Conservation (phyloP, 1,140 invertebrate genomes). For the Cepaea nemoralis region DNA sequence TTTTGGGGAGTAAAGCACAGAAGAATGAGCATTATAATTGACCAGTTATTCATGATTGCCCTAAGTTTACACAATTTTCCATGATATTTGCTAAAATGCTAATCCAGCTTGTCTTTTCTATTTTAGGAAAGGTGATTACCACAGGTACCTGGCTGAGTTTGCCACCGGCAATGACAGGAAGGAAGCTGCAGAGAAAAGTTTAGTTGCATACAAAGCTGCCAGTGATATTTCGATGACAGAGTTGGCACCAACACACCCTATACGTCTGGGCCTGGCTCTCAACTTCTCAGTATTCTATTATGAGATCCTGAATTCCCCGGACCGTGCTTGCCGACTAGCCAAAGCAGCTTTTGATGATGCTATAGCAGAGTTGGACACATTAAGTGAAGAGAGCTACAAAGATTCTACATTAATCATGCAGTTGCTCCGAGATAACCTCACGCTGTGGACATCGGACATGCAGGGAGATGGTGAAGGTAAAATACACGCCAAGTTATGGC, state of each 20-base stretch:
- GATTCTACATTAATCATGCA: slow-evolving; percentile 99
- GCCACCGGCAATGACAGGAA: slow-evolving; percentile 93
- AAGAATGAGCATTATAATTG: too few species aligned
- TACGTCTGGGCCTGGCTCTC: slow-evolving; percentile 86
- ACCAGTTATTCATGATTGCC: too few species aligned
- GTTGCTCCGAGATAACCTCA: slow-evolving; percentile 96
- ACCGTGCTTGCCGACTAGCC: slow-evolving; percentile 73
- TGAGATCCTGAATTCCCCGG: slow-evolving; percentile 97
- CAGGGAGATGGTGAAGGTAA: slow-evolving; percentile 83
- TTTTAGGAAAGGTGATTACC: slow-evolving; percentile 90
- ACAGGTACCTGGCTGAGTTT: slow-evolving; percentile 96
- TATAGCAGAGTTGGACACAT: slow-evolving; percentile 95
- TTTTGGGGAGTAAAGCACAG: too few species aligned
- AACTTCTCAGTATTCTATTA: slow-evolving; percentile 99
- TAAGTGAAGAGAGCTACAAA: slow-evolving; percentile 98
- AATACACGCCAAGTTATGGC: neutral
- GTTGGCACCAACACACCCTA: slow-evolving; percentile 95
- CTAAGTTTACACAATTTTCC: too few species aligned
- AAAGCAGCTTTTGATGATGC: slow-evolving; percentile 94
- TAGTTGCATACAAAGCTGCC: slow-evolving; percentile 96
- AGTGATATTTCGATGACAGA: slow-evolving; percentile 94
- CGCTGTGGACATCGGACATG: slow-evolving; percentile 98
- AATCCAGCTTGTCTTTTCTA: neutral
- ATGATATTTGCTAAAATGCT: too few species aligned
- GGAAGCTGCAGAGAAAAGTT: slow-evolving; percentile 93